These are phyloP conservation scores for Falco berigora DNA, from an alignment of 2,797 vertebrate genomes.

Conservation along the genomic window DNA sequence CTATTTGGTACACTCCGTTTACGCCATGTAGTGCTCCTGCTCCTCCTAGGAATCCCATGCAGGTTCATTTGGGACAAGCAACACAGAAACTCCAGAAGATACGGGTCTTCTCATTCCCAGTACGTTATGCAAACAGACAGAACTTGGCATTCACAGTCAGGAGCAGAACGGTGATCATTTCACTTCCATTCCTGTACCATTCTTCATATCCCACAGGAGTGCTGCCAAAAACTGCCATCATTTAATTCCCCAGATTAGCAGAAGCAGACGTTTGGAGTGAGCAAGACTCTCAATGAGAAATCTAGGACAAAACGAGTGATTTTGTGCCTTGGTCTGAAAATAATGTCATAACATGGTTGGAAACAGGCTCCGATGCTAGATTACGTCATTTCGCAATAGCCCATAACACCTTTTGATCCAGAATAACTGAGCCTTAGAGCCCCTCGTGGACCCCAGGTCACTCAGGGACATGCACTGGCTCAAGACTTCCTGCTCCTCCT, in stretches of 20 bases:
- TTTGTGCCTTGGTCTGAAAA: not conserved
- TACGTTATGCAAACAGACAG: rapidly evolving
- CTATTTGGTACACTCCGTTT: not conserved
- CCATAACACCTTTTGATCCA: not conserved
- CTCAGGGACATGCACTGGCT: not conserved
- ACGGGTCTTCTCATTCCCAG: not conserved
- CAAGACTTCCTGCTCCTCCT: not conserved
- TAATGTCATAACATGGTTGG: rapidly evolving
- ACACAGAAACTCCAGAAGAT: not conserved
- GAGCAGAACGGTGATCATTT: rapidly evolving
- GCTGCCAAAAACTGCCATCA: not conserved
- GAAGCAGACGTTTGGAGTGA: not conserved
- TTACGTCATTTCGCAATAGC: not conserved
- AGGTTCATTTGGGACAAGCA: not conserved
- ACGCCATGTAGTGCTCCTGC: not conserved
- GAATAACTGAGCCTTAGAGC: not conserved
- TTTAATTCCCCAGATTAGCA: not conserved
- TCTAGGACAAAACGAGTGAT: not conserved
- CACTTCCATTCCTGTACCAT: not conserved
- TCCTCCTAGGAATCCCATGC: not conserved
- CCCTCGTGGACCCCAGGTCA: rapidly evolving
- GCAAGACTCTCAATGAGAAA: not conserved
- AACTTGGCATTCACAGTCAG: not conserved
- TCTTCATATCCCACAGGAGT: not conserved
- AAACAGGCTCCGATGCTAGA: not conserved